These are phyloP conservation scores for Polypedilum pembai DNA, from an alignment of 1,140 invertebrate species.

Conservation along the genomic window DNA sequence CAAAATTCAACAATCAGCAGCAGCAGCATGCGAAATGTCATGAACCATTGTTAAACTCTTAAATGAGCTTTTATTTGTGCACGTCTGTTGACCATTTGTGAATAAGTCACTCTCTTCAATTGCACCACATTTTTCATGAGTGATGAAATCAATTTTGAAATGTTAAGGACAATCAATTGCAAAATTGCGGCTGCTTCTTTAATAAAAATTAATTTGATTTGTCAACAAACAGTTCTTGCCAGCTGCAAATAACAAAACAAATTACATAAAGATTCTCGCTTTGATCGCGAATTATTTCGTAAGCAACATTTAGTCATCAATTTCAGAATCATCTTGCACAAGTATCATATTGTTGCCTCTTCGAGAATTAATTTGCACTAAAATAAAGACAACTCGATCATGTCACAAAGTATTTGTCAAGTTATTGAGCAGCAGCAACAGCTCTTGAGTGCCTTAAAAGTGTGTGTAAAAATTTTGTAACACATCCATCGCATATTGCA, in stretches of 20 bases:
- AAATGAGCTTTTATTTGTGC: not conserved
- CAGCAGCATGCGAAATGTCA: too few species aligned
- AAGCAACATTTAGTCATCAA: too few species aligned
- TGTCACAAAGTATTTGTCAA: not conserved
- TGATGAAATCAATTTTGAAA: not conserved
- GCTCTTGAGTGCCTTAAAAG: not conserved
- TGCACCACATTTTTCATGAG: not conserved
- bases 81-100: not conserved
- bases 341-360: too few species aligned
- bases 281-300: too few species aligned
- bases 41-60: not conserved
- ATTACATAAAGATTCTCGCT: too few species aligned
- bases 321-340: too few species aligned
- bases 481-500: not conserved
- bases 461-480: not conserved
- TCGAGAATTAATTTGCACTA: too few species aligned
- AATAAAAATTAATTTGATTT: too few species aligned
- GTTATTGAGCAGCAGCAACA: too few species aligned
- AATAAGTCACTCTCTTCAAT: not conserved
- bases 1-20: too few species aligned
- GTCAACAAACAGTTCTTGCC: not conserved
- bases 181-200: not conserved
- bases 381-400: too few species aligned
- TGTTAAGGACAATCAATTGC: constrained; percentile 17
- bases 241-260: not conserved